Evolutionary conservation across 1,140 invertebrate genomes (phyloP).

Genomic region (Epicauta chinensis): DNA sequence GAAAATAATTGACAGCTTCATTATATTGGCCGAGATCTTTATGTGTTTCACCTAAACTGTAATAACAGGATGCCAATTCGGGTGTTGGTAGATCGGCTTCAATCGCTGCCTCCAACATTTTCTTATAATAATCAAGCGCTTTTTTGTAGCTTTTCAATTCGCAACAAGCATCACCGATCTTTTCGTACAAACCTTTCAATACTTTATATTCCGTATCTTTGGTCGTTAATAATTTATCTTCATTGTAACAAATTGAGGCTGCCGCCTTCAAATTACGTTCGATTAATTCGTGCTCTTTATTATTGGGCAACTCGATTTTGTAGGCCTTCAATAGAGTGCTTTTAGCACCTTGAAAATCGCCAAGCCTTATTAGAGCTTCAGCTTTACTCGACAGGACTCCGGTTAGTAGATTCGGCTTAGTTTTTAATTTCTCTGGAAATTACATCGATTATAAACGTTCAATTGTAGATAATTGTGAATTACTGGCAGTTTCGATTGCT

Average conservation of each 20-base stretch:
- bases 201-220: constrained; percentile 48
- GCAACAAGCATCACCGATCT: constrained; percentile 72
- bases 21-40: constrained; percentile 68
- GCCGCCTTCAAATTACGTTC: constrained; percentile 59
- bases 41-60: constrained; percentile 79
- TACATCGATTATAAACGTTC: too few relatives aligned
- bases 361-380: constrained; percentile 56
- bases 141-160: constrained; percentile 59
- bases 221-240: constrained; percentile 56
- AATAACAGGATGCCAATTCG: constrained; percentile 66
- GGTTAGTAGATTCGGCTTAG: constrained; percentile 50
- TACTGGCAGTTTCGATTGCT: constrained; percentile 60
- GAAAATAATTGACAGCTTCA: constrained; percentile 71
- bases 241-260: constrained; percentile 59
- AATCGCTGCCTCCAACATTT: constrained; percentile 66
- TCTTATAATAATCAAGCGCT: constrained; percentile 72
- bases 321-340: constrained; percentile 65
- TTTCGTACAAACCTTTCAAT: constrained; percentile 68
- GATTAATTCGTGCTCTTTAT: constrained; percentile 52
- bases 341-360: constrained; percentile 66
- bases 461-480: constrained; percentile 24
- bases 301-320: constrained; percentile 59
- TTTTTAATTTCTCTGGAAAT: constrained; percentile 34
- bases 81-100: constrained; percentile 43
- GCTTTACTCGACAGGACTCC: constrained; percentile 54